These are phyloP conservation scores for Bos indicus DNA, from an alignment of 2,113 vertebrate genomes.

Conservation along the genomic window DNA sequence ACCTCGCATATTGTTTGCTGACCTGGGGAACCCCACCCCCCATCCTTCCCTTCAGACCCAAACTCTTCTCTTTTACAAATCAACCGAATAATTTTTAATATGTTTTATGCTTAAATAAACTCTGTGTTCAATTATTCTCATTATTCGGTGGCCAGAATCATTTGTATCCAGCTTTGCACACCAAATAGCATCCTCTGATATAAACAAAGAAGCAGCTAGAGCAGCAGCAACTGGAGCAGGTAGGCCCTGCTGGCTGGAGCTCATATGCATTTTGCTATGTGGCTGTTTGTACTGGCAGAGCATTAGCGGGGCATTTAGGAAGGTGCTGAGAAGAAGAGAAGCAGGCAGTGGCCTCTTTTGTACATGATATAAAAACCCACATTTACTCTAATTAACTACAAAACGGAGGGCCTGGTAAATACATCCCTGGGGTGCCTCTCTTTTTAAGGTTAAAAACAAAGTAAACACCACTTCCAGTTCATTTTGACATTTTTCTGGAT, in stretches of 20 bases:
- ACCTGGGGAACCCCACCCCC: not conserved
- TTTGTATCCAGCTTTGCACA: not conserved
- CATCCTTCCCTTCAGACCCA: not conserved
- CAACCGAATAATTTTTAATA: conserved; percentile 69
- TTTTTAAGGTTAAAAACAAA: conserved; percentile 2
- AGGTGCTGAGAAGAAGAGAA: not conserved
- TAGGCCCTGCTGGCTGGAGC: not conserved
- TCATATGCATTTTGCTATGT: fast-evolving
- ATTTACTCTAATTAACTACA: not conserved
- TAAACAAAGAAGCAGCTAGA: not conserved
- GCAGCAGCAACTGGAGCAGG: not conserved
- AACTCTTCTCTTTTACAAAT: conserved; percentile 49
- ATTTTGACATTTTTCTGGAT: conserved; percentile 10
- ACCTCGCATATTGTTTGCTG: not conserved
- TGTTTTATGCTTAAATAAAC: conserved; percentile 76
- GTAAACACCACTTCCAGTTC: not conserved
- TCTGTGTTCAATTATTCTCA: conserved; percentile 65
- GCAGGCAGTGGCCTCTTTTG: not conserved
- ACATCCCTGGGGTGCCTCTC: not conserved
- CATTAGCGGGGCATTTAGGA: not conserved
- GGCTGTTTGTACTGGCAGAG: not conserved
- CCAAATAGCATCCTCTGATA: not conserved
- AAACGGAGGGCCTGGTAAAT: not conserved
- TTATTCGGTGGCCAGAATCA: conserved; percentile 2
- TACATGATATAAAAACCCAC: not conserved